Conservation (phyloP, 2,797 vertebrate species). For the Leptodactylus fallax region DNA sequence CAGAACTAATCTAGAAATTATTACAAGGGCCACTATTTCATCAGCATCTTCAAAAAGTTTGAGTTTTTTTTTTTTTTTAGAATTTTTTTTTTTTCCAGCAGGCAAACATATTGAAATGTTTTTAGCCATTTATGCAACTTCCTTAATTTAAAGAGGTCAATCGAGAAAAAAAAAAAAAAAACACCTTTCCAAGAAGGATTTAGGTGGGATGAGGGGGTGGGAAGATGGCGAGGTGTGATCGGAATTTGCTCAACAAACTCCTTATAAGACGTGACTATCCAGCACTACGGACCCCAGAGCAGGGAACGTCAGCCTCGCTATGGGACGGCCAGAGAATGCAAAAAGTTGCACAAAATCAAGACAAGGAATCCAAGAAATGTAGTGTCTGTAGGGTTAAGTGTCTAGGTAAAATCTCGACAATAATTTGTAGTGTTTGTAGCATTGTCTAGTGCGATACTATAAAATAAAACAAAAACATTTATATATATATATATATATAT, state of each 20-base stretch:
- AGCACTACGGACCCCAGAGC: background rate
- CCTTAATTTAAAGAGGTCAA: background rate
- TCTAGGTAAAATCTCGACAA: background rate
- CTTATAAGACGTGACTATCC: background rate
- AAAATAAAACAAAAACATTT: background rate
- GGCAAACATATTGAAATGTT: background rate
- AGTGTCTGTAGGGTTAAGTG: background rate
- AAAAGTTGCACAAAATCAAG: conserved; percentile 24
- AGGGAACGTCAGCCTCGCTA: background rate
- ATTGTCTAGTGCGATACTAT: background rate
- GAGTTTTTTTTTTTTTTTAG: background rate
- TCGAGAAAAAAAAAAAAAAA: background rate
- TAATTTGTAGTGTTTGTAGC: background rate
- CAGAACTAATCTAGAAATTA: no score
- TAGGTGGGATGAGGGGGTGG: background rate
- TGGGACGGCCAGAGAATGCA: no score
- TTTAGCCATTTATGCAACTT: background rate
- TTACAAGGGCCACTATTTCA: background rate
- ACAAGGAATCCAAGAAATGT: background rate
- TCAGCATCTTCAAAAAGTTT: background rate
- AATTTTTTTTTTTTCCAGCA: background rate
- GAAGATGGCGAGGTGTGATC: background rate
- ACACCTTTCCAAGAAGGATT: background rate
- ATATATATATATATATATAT: no score
- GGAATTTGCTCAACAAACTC: conserved; percentile 23